phyloP scores from a whole-genome alignment of 2,113 vertebrate species.

The Bombycilla garrulus region DNA sequence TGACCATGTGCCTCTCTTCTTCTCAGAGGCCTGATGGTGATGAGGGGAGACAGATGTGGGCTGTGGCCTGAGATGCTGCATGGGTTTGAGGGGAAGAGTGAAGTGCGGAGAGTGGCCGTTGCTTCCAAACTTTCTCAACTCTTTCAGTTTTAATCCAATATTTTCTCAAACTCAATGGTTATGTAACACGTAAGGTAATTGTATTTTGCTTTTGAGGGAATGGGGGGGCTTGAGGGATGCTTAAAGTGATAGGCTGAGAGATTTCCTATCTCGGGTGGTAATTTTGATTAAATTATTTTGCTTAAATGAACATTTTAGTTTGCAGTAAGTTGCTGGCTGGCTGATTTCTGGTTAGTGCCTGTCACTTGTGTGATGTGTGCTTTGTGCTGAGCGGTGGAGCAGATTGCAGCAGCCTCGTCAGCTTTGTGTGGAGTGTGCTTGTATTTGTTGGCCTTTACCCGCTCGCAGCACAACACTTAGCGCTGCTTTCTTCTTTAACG shows the following conservation, averaged over 20 bases:
- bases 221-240: not conserved
- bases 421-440: fast-evolving
- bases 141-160: not conserved
- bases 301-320: not conserved
- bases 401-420: not conserved
- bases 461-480: fast-evolving
- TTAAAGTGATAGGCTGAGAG: not conserved
- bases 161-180: not conserved
- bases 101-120: not conserved
- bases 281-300: not conserved
- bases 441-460: not conserved
- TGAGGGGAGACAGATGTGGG: fast-evolving
- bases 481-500: not conserved
- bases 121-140: not conserved
- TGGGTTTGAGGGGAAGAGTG: fast-evolving
- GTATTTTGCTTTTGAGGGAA: not conserved
- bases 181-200: not conserved
- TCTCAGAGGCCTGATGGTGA: not conserved
- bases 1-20: not conserved
- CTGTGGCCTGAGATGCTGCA: not conserved
- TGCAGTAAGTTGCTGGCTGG: not conserved
- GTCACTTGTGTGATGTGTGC: not conserved
- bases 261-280: not conserved
- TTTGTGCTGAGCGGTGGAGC: not conserved
- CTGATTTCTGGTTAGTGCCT: not conserved